Percentiles rank a stretch among this genome's conserved stretches.
Evolutionary conservation across 2,888 invertebrate species (phyloP).

Genomic region (Helleia helle): DNA sequence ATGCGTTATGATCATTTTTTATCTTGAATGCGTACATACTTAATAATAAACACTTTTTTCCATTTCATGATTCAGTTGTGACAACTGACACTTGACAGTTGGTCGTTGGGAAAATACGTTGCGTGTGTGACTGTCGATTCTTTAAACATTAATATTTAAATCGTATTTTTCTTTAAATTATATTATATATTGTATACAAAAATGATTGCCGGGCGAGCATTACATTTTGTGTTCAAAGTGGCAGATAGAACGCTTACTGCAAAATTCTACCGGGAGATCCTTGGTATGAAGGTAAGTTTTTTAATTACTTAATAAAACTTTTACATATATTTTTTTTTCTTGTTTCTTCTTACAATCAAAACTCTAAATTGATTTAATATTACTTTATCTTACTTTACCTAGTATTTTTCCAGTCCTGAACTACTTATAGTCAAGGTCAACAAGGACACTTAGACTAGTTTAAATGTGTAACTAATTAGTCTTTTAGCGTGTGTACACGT

Average conservation of each 20-base stretch:
- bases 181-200: conserved; percentile 6
- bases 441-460: neutral
- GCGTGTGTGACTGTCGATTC: no score
- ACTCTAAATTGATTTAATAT: neutral
- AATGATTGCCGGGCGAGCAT: conserved; percentile 82
- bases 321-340: neutral
- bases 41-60: neutral
- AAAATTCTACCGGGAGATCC: conserved; percentile 89
- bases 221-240: conserved; percentile 98
- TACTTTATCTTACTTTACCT: neutral
- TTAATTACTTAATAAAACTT: neutral
- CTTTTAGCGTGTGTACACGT: neutral
- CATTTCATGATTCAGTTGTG: neutral
- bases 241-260: conserved; percentile 89
- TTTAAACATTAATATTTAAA: no score
- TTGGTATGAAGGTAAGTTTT: conserved; percentile 92
- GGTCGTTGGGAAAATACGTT: neutral
- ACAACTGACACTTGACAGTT: conserved; percentile 2
- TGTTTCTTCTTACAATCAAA: neutral
- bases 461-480: neutral
- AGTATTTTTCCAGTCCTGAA: neutral
- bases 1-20: no score
- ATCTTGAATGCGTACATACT: no score
- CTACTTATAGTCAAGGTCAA: conserved; percentile 2
- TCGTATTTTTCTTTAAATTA: neutral